Conservation (phyloP, 2,113 vertebrate genomes). For the Trichechus manatus region DNA sequence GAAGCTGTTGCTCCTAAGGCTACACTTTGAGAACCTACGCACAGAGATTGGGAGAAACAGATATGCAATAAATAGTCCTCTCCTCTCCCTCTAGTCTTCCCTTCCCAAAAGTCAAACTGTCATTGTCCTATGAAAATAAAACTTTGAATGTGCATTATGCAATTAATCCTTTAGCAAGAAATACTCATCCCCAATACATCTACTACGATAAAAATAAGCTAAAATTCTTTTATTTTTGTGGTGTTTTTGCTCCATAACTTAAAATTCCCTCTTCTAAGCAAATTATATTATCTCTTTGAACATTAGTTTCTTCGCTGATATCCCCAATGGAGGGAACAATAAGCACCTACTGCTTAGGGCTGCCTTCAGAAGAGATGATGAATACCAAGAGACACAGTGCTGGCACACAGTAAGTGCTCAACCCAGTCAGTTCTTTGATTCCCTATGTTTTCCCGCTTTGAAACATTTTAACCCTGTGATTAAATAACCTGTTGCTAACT, state of each 20-base stretch:
- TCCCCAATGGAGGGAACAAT: neutral
- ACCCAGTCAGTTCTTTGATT: neutral
- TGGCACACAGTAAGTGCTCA: neutral
- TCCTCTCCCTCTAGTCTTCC: neutral
- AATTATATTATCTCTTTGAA: neutral
- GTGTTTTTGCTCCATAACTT: neutral
- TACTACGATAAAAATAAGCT: neutral
- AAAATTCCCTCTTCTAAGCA: neutral
- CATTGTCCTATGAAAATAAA: neutral
- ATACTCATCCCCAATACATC: neutral
- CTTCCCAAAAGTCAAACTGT: neutral
- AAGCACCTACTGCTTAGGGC: neutral
- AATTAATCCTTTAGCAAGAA: neutral
- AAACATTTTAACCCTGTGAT: neutral
- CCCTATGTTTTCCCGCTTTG: neutral
- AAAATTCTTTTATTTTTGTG: slow-evolving; percentile 2
- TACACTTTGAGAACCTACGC: neutral
- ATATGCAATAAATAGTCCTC: neutral
- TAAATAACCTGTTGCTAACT: neutral
- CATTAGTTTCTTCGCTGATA: neutral
- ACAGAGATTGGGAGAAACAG: neutral
- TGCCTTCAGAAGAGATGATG: neutral
- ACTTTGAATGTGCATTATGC: neutral
- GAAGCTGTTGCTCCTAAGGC: neutral
- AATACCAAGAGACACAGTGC: no score